A percentile compares a stretch with the other conserved stretches of the same genome.
Conservation (phyloP, 2,113 vertebrate genomes). For the Bucco capensis region DNA sequence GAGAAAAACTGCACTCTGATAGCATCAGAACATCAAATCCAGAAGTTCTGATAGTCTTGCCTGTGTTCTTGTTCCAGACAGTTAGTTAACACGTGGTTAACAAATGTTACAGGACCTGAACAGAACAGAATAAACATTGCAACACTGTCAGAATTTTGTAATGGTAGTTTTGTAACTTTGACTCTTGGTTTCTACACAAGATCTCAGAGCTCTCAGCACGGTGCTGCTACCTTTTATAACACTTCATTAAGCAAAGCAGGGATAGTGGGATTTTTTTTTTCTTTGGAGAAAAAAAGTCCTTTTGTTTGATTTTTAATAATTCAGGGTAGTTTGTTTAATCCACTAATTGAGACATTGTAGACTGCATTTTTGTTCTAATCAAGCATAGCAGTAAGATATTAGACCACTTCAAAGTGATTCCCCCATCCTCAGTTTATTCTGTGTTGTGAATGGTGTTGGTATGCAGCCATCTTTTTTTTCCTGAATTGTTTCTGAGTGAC, state of each 20-base stretch:
- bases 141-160: neutral
- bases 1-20: neutral
- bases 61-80: neutral
- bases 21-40: neutral
- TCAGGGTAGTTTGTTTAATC: neutral
- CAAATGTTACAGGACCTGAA: neutral
- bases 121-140: neutral
- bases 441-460: neutral
- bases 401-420: neutral
- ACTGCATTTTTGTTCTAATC: neutral
- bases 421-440: neutral
- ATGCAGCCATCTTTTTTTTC: neutral
- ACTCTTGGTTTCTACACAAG: neutral
- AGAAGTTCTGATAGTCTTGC: neutral
- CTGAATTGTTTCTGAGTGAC: neutral
- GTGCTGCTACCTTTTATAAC: neutral
- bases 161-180: neutral
- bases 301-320: neutral
- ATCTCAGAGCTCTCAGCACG: neutral
- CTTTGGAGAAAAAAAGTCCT: neutral
- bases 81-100: neutral
- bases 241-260: neutral
- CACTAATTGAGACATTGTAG: neutral
- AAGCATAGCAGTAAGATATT: neutral
- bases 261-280: neutral